Evolutionary conservation across 2,888 invertebrate species (phyloP).

Genomic region (Eristalinus aeneus): DNA sequence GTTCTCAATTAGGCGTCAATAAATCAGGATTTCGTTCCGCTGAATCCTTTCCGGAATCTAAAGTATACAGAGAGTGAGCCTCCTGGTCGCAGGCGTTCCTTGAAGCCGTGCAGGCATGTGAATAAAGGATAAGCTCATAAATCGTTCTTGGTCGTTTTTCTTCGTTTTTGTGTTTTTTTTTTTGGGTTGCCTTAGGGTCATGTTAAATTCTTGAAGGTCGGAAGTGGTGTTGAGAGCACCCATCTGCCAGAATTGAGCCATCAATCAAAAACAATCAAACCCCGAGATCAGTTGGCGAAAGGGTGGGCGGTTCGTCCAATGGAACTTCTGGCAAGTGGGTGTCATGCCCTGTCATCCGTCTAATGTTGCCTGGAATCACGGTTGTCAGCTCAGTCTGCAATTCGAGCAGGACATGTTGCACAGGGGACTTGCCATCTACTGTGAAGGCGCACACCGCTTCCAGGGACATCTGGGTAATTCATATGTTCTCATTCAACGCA

Average conservation of each 20-base stretch:
- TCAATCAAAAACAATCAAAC: constrained; percentile 46
- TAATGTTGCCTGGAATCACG: not conserved
- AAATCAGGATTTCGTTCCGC: constrained; percentile 55
- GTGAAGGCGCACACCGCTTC: too few relatives aligned
- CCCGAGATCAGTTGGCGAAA: constrained; percentile 1
- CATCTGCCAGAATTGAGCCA: not conserved
- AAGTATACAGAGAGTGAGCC: not conserved
- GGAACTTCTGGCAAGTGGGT: not conserved
- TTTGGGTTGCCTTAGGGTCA: not conserved
- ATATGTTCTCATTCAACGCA: constrained; percentile 26
- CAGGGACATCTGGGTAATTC: not conserved
- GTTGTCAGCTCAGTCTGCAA: not conserved
- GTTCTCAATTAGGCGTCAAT: constrained; percentile 62
- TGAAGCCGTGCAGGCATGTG: not conserved
- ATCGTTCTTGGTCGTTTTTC: constrained; percentile 15
- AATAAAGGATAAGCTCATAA: constrained; percentile 36
- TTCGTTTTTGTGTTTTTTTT: not conserved
- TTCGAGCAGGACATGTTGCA: not conserved
- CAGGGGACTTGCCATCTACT: too few relatives aligned
- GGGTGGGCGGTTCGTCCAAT: not conserved
- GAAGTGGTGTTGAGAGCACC: not conserved
- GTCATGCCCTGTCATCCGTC: not conserved
- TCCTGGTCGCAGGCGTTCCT: not conserved
- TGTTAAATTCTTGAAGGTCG: constrained; percentile 1
- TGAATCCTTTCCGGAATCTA: constrained; percentile 22